These are phyloP conservation scores for Hyperoplus immaculatus DNA, from an alignment of 2,797 vertebrate species.

Conservation along the genomic window DNA sequence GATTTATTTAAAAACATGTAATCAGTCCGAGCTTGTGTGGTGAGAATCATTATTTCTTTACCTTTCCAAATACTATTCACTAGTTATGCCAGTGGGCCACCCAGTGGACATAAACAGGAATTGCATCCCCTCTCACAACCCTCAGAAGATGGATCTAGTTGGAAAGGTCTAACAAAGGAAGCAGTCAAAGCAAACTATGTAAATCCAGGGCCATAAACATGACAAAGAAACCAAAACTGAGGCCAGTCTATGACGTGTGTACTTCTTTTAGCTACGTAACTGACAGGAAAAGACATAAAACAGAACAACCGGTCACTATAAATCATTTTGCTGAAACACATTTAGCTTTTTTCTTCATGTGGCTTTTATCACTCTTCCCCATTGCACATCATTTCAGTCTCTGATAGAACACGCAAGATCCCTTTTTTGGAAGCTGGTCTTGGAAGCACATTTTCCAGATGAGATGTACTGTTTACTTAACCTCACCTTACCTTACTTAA, in stretches of 20 bases:
- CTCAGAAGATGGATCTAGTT: background rate
- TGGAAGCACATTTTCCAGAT: constrained; percentile 45
- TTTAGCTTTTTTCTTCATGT: background rate
- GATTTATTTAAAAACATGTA: background rate
- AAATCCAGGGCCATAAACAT: background rate
- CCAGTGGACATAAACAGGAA: constrained; percentile 69
- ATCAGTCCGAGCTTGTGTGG: background rate
- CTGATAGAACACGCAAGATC: background rate
- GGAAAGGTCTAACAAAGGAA: constrained; percentile 7
- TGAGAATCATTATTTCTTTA: background rate
- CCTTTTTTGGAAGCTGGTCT: constrained; percentile 9
- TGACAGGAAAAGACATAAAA: background rate
- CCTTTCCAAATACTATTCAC: constrained; percentile 6
- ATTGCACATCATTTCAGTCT: constrained; percentile 10
- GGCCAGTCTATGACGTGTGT: background rate
- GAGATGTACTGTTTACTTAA: constrained; percentile 40
- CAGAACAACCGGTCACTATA: constrained; percentile 6
- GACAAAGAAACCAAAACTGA: background rate
- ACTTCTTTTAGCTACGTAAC: background rate
- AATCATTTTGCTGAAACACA: constrained; percentile 6
- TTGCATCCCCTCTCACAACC: constrained; percentile 27
- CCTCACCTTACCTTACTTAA: background rate
- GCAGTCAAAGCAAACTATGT: background rate
- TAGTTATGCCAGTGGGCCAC: constrained; percentile 67
- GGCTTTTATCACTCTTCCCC: constrained; percentile 4